phyloP scores from a whole-genome alignment of 2,797 vertebrate species.

The Nannoperca obscura region DNA sequence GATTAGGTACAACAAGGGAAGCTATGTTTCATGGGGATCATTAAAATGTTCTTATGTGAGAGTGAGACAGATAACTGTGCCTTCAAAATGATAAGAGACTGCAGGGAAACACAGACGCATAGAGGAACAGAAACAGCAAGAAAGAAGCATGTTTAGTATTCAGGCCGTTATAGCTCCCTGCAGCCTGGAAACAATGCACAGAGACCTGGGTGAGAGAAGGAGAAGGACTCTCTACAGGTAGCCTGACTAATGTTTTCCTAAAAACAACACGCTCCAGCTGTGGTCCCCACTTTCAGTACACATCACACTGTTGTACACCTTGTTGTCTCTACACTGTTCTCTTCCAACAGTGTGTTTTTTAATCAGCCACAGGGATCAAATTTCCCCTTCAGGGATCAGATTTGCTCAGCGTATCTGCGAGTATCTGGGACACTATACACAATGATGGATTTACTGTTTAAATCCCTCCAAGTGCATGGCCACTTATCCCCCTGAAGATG shows the following conservation, averaged over 20 bases:
- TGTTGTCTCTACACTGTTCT: neutral
- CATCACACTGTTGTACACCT: neutral
- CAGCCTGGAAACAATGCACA: neutral
- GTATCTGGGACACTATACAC: constrained; percentile 16
- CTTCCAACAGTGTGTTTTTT: constrained; percentile 3
- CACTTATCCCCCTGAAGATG: neutral
- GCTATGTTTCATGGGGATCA: neutral
- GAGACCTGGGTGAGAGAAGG: neutral
- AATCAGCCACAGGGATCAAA: constrained; percentile 57
- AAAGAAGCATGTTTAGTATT: constrained; percentile 3
- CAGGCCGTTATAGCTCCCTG: neutral
- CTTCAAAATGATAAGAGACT: neutral
- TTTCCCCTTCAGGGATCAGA: constrained; percentile 40
- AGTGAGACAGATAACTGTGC: neutral
- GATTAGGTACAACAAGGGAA: neutral
- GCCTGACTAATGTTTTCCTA: constrained; percentile 2
- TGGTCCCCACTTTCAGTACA: neutral
- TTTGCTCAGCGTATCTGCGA: neutral
- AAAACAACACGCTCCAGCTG: constrained; percentile 2
- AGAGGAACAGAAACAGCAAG: neutral
- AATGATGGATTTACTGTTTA: constrained; percentile 8
- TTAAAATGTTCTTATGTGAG: neutral
- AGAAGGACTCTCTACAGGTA: constrained; percentile 7
- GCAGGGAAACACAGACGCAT: neutral
- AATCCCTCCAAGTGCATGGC: neutral